Conservation (phyloP, 1,140 invertebrate genomes). For the Formica exsecta region DNA sequence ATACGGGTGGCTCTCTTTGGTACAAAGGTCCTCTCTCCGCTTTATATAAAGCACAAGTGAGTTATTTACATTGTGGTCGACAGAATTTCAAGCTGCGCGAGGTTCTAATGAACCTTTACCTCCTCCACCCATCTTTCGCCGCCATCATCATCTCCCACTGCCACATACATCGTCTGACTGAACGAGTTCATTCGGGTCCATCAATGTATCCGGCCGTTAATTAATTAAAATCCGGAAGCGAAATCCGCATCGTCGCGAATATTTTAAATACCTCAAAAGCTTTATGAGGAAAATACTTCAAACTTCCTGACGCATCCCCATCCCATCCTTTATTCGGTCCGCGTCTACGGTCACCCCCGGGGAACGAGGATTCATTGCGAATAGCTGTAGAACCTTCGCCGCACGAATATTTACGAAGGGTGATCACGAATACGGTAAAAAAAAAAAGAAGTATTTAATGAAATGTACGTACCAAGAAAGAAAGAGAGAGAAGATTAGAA, state of each 20-base stretch:
- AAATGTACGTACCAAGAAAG: conserved; percentile 40
- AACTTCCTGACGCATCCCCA: conserved; percentile 51
- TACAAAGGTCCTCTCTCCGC: conserved; percentile 78
- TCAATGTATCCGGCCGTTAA: conserved; percentile 58
- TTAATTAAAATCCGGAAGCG: conserved; percentile 73
- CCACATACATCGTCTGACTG: conserved; percentile 39
- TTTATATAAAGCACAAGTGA: conserved; percentile 77
- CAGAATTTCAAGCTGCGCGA: conserved; percentile 78
- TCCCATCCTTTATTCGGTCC: neutral
- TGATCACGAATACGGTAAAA: conserved; percentile 36
- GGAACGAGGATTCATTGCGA: conserved; percentile 58
- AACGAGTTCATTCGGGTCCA: conserved; percentile 34
- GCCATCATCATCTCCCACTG: neutral
- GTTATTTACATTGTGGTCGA: conserved; percentile 81
- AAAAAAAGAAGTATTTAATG: conserved; percentile 52
- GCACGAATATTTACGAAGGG: conserved; percentile 64
- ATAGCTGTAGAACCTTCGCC: conserved; percentile 62
- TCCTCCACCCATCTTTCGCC: conserved; percentile 29
- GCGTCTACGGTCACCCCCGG: conserved; percentile 45
- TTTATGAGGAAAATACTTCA: conserved; percentile 47
- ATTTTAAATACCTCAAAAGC: conserved; percentile 65
- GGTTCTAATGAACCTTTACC: conserved; percentile 78
- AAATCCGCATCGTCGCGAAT: conserved; percentile 65
- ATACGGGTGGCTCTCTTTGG: conserved; percentile 84
- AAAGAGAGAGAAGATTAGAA: neutral